Evolutionary conservation across 1,140 invertebrate species (phyloP).

Genomic region (Drosophila micromelanica): DNA sequence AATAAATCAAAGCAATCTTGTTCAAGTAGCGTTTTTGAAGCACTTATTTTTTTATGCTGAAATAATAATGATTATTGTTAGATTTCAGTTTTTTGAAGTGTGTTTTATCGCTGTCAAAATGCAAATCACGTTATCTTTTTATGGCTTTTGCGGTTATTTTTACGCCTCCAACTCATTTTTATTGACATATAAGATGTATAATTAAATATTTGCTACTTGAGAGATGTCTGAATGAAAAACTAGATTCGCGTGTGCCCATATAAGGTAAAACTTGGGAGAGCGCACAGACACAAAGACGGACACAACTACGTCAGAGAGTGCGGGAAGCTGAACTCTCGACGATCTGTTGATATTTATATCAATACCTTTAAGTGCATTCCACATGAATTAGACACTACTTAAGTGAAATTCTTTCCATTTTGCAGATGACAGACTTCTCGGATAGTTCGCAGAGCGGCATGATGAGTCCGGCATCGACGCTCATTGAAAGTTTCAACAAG

Average conservation of each 20-base stretch:
- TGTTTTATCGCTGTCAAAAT: background rate
- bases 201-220: background rate
- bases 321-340: too few species aligned
- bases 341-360: background rate
- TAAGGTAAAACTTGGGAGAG: constrained; percentile 18
- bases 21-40: background rate
- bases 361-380: background rate
- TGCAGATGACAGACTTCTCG: constrained; percentile 84
- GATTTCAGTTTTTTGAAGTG: background rate
- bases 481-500: constrained; percentile 84
- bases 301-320: too few species aligned
- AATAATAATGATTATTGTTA: background rate
- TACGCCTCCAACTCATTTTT: background rate
- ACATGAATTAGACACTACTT: background rate
- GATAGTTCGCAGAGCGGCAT: constrained; percentile 77
- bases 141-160: background rate
- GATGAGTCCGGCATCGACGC: constrained; percentile 73
- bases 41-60: background rate
- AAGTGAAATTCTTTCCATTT: background rate
- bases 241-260: constrained; percentile 21
- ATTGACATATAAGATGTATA: constrained; percentile 3
- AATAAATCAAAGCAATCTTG: constrained; percentile 4
- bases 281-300: too few species aligned
- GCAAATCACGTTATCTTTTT: constrained; percentile 9
- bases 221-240: background rate